phyloP scores from a whole-genome alignment of 2,797 vertebrate genomes.

The Eidolon dupreanum region DNA sequence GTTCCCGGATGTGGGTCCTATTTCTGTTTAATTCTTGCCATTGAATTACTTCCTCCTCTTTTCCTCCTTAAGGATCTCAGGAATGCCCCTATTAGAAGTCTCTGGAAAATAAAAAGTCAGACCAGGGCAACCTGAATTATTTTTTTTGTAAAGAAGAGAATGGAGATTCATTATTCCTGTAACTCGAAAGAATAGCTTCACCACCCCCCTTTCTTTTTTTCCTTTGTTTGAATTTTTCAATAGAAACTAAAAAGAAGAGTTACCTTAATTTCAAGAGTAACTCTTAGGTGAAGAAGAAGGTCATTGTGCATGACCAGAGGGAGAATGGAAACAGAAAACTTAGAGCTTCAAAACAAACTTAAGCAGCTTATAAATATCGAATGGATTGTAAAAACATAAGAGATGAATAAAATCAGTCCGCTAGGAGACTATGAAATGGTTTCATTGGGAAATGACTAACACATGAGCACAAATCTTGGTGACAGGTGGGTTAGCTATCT shows the following conservation, averaged over 20 bases:
- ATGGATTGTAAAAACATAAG: neutral
- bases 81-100: neutral
- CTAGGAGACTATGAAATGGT: conserved; percentile 13
- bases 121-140: neutral
- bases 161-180: neutral
- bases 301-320: neutral
- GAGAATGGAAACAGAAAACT: neutral
- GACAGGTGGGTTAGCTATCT: neutral
- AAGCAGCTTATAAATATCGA: conserved; percentile 12
- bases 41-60: neutral
- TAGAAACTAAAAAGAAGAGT: neutral
- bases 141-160: neutral
- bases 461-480: conserved; percentile 19
- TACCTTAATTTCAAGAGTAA: conserved; percentile 38
- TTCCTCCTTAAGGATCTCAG: neutral
- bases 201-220: neutral
- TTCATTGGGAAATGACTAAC: conserved; percentile 47
- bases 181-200: neutral
- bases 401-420: neutral
- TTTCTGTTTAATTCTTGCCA: neutral
- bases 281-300: conserved; percentile 23
- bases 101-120: neutral
- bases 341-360: neutral
- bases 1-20: neutral
- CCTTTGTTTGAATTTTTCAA: neutral